These are phyloP conservation scores for Microcebus ravelobensis DNA, from an alignment of 2,113 vertebrate species.

Conservation along the genomic window DNA sequence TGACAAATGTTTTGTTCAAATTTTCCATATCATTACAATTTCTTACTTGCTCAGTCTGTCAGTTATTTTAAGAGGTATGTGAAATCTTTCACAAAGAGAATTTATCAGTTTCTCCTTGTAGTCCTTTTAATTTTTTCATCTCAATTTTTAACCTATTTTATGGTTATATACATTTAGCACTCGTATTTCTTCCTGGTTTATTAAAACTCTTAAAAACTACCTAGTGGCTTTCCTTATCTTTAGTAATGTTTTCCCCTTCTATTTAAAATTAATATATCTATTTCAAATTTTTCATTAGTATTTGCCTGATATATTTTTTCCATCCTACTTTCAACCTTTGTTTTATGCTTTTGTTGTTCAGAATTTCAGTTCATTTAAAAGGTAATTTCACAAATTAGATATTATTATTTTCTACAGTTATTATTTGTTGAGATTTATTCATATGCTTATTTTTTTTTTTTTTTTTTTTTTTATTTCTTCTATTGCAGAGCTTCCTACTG, in stretches of 20 bases:
- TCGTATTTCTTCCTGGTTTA: not conserved
- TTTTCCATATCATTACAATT: not conserved
- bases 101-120: not conserved
- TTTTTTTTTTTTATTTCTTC: not conserved
- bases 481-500: not conserved
- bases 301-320: not conserved
- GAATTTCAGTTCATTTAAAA: slow-evolving; percentile 7
- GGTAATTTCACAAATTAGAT: not conserved
- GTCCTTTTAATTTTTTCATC: not conserved
- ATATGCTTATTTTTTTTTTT: not conserved
- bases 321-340: not conserved
- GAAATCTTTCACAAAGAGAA: not conserved
- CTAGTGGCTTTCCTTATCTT: not conserved
- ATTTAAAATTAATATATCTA: not conserved
- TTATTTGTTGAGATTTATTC: not conserved
- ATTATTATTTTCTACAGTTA: not conserved
- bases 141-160: not conserved
- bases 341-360: not conserved
- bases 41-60: not conserved
- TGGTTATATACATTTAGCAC: not conserved
- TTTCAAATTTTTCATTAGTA: not conserved
- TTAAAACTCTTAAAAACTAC: not conserved
- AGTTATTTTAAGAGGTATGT: not conserved
- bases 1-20: not conserved
- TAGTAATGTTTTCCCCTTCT: not conserved